Base-by-base conservation (phyloP, 2,888 invertebrate genomes). In the Ethmia dodecea region DNA sequence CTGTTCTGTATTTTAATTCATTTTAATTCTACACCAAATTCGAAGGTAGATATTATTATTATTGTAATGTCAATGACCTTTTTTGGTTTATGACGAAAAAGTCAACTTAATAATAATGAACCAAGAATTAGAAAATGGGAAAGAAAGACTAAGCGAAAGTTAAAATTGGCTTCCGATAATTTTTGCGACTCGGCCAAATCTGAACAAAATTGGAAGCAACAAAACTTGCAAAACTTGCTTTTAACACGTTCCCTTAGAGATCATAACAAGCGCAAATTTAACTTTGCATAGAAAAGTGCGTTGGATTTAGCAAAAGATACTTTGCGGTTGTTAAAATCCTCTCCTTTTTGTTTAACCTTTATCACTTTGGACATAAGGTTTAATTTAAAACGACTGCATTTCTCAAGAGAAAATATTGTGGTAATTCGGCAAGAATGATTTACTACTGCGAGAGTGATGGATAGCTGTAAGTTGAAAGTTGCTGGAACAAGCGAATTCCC, bases 101-200 rank as follows among this genome's bases (percentile, higher is more conserved):
- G n/a, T n/a, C n/a, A n/a, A n/a, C n/a, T n/a, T n/a, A n/a, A n/a
- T n/a, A n/a, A n/a, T n/a, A n/a, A n/a, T n/a, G n/a, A n/a, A n/a
- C n/a, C n/a, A n/a, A n/a, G n/a, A n/a, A n/a, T n/a, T n/a, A n/a
- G n/a, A n/a, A n/a, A n/a, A n/a, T n/a, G n/a, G n/a, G n/a, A n/a
- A n/a, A n/a, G n/a, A n/a, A n/a, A n/a, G n/a, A n/a, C n/a, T n/a
- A 8, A 31, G 33, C 1, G 3, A 36, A 51, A 51, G 43, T 51
- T 51, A 39, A 43, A 45, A 51, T 51, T 49, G 41, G 45, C 47
- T 51, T 45, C 39, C 39, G 38, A 38, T 46, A 35, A 45, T 38
- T 42, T n/a, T 38, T 10, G 33, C 38, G 37, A 29, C 28, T 41
- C 39, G 35, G 20, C 5, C 31, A 31, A 12, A 26, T 15, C 12